Conservation (phyloP, 2,888 invertebrate species). For the Rapana venosa region DNA sequence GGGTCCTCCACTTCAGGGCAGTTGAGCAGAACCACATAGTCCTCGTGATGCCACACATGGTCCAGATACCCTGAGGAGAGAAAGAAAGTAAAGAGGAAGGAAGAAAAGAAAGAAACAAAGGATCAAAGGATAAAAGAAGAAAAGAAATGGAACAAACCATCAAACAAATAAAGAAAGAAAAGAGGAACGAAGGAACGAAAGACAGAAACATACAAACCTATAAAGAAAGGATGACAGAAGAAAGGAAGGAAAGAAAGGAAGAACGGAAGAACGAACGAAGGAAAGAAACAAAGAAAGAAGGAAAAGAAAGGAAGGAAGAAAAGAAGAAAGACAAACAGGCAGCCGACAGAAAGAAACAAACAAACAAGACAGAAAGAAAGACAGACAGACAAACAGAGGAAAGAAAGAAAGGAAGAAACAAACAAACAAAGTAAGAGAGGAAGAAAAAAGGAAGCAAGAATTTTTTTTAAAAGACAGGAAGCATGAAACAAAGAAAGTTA, state of each 20-base stretch:
- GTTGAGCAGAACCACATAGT: constrained; percentile 51
- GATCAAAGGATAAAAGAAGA: background rate
- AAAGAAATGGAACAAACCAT: too few species aligned
- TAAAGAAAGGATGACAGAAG: background rate
- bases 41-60: constrained; percentile 49
- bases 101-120: background rate
- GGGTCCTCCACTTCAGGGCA: constrained; percentile 49
- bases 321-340: background rate
- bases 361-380: background rate
- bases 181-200: background rate
- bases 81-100: background rate
- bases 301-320: background rate
- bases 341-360: background rate
- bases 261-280: background rate
- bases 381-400: background rate
- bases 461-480: too few species aligned
- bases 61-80: constrained; percentile 47
- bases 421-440: background rate
- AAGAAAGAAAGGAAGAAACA: background rate
- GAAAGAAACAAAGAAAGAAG: background rate
- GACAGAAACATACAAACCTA: background rate
- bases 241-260: background rate
- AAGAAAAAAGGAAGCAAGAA: background rate
- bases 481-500: background rate
- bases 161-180: background rate